Percentiles rank a stretch among this genome's conserved stretches.
Evolutionary conservation across 2,888 invertebrate genomes (phyloP).

Genomic region (Temnothorax unifasciatus): DNA sequence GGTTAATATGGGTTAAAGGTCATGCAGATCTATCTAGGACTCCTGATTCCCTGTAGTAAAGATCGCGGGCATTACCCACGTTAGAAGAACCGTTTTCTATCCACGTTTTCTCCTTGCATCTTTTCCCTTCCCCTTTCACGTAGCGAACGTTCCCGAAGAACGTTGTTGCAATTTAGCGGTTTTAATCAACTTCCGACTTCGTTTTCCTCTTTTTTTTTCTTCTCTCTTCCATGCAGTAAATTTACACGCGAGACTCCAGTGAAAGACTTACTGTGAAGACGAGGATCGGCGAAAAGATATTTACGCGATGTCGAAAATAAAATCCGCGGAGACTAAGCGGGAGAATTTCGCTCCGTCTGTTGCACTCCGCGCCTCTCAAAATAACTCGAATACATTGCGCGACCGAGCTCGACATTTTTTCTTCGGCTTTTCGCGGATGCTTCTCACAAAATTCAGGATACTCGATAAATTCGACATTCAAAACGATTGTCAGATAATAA

Average conservation of each 20-base stretch:
- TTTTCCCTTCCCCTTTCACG: neutral
- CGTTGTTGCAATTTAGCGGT: neutral
- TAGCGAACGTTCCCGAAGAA: neutral
- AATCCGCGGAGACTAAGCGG: constrained; percentile 28
- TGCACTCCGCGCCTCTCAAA: constrained; percentile 46
- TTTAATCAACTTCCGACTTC: neutral
- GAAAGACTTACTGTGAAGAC: neutral
- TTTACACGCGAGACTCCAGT: neutral
- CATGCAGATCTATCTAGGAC: constrained; percentile 22
- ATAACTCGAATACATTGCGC: constrained; percentile 46
- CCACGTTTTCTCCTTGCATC: neutral
- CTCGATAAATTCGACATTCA: neutral
- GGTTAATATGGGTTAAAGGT: constrained; percentile 43
- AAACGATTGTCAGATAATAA: neutral
- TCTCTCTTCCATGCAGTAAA: neutral
- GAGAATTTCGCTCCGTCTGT: constrained; percentile 33
- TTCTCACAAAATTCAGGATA: neutral
- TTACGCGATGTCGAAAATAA: constrained; percentile 55
- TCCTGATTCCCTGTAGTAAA: constrained; percentile 14
- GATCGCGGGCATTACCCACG: constrained; percentile 1
- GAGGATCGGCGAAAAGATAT: constrained; percentile 32
- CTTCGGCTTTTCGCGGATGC: neutral
- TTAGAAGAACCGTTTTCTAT: neutral
- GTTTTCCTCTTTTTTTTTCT: neutral
- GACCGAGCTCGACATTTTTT: neutral